Percentiles rank a stretch among this genome's conserved stretches.
Evolutionary conservation across 2,888 invertebrate genomes (phyloP).

Genomic region (Andrena chrysosceles): DNA sequence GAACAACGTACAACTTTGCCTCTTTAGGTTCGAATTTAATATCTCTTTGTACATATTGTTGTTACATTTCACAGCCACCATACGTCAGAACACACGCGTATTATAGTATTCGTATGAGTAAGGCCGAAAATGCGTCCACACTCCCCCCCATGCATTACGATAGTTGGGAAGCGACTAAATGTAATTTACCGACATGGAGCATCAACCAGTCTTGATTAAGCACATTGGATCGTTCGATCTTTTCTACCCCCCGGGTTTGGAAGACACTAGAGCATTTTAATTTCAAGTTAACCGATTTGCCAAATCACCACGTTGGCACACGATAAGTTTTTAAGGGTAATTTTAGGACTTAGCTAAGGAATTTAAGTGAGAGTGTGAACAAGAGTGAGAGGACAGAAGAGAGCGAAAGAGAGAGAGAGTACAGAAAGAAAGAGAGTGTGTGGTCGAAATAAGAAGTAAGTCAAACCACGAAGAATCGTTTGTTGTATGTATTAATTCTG

Average conservation of each 20-base stretch:
- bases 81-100: slow-evolving; percentile 41
- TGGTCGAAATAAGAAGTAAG: slow-evolving; percentile 50
- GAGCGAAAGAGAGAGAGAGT: slow-evolving; percentile 24
- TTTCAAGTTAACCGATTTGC: slow-evolving; percentile 51
- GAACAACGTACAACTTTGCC: background rate
- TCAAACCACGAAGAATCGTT: slow-evolving; percentile 67
- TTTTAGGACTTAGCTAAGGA: slow-evolving; percentile 64
- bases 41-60: slow-evolving; percentile 68
- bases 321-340: slow-evolving; percentile 70
- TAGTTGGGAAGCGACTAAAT: slow-evolving; percentile 47
- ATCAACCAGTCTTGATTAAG: slow-evolving; percentile 45
- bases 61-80: slow-evolving; percentile 49
- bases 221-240: slow-evolving; percentile 60
- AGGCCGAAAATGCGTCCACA: slow-evolving; percentile 33
- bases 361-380: slow-evolving; percentile 47
- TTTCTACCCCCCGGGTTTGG: slow-evolving; percentile 64
- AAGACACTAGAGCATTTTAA: slow-evolving; percentile 44
- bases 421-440: slow-evolving; percentile 17
- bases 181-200: slow-evolving; percentile 47
- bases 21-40: slow-evolving; percentile 8
- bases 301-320: slow-evolving; percentile 65
- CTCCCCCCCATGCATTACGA: slow-evolving; percentile 66
- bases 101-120: slow-evolving; percentile 40
- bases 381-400: slow-evolving; percentile 23
- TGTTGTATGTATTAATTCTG: slow-evolving; percentile 74